Base-by-base conservation (phyloP, 2,888 invertebrate species). In the Acholoe squamosa region DNA sequence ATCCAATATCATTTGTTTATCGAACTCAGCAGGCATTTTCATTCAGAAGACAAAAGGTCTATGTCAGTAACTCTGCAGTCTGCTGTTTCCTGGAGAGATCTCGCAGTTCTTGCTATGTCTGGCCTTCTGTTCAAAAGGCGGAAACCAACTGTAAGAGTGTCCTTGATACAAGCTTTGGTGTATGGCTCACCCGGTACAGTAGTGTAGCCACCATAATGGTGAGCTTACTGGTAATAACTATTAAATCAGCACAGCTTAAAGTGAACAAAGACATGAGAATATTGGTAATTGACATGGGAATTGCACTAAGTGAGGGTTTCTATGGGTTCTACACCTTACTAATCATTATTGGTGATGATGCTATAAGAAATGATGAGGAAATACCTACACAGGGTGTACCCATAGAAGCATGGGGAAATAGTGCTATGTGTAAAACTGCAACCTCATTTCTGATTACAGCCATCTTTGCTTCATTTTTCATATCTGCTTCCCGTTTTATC, bases 11-110 rank as follows among this genome's bases (percentile, higher is more conserved):
- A 61, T 14, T 12, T 7, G n/a, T 61, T n/a, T 3, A 3, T 3
- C 61, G 61, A 1, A n/a, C 7, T 14, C 14, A 7, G 12, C 19
- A 61, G 3, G n/a, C 12, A 7, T 61, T n/a, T 19, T 3, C 19
- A n/a, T 61, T n/a, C 3, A n/a, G 3, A 61, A 3, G 14, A 3
- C n/a, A n/a, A n/a, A 3, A 7, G 19, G 61, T 61, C 12, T n/a
- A 7, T 14, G 19, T 19, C 61, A 61, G 61, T 19, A 61, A 61
- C 19, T 0, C 61, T 19, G 19, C 61, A 19, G 19, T 61, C 19
- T 61, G 61, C 19, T 61, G 61, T 61, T 61, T 61, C n/a, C 61
- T 61, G n/a, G 61, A 61, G n/a, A n/a, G 14, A n/a, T 61, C 61
- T 7, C 12, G 61, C 22, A n/a, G 22, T 19, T 61, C 61, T n/a